A percentile compares a stretch with the other conserved stretches of the same genome.
These are phyloP conservation scores for Girardinus metallicus DNA, from an alignment of 2,797 vertebrate genomes.

Conservation along the genomic window DNA sequence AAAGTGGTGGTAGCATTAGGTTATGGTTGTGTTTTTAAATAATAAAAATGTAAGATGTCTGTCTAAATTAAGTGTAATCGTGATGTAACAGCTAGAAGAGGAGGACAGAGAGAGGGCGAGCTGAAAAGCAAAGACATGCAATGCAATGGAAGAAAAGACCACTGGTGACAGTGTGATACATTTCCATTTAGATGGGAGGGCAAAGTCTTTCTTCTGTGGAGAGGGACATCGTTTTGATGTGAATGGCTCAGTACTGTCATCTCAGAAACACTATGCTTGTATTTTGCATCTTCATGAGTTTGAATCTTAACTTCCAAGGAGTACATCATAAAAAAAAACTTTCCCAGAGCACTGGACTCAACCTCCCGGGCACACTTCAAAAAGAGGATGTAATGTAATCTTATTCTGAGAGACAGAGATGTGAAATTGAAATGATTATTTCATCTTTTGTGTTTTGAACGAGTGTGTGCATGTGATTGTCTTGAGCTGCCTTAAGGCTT, in stretches of 20 bases:
- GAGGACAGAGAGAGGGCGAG: constrained; percentile 29
- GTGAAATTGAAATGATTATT: constrained; percentile 70
- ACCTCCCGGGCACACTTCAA: constrained; percentile 63
- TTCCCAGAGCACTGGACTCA: constrained; percentile 47
- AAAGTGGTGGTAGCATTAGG: background rate
- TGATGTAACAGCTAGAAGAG: constrained; percentile 4
- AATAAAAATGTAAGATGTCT: background rate
- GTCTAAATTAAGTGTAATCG: constrained; percentile 19
- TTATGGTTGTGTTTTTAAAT: background rate
- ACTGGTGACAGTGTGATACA: constrained; percentile 66
- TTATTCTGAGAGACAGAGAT: constrained; percentile 58
- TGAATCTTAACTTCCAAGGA: constrained; percentile 66
- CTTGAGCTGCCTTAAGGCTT: constrained; percentile 50
- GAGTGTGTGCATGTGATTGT: constrained; percentile 36
- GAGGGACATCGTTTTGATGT: constrained; percentile 60
- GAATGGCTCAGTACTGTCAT: constrained; percentile 64
- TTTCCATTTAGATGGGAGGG: constrained; percentile 83
- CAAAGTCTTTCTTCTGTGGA: constrained; percentile 52
- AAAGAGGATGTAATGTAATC: constrained; percentile 66
- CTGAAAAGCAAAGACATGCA: constrained; percentile 29
- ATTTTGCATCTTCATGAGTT: constrained; percentile 57
- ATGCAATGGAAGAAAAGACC: constrained; percentile 35
- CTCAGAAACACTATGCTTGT: constrained; percentile 50
- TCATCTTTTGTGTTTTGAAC: constrained; percentile 60
- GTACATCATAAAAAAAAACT: constrained; percentile 43